Evolutionary conservation across 2,113 vertebrate species (phyloP), one percentile per base, ranked within the genome.

Genomic region (Poecile atricapillus): DNA sequence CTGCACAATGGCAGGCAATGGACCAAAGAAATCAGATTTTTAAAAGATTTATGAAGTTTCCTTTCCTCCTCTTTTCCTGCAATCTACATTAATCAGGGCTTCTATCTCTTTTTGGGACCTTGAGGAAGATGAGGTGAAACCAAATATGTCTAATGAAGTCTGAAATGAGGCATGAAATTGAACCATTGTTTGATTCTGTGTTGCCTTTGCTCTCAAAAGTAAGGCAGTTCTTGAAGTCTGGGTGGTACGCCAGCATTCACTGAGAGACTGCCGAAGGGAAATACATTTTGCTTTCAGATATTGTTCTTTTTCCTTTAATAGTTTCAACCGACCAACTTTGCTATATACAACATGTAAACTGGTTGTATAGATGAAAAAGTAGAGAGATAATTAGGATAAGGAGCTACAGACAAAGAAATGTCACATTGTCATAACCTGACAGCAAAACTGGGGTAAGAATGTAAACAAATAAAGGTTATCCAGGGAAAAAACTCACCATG

Each of bases 141-240:
- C 50, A 89, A 90, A 68, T 86, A 92, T 62, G 44, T 88, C 86
- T 94, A 95, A 87, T 11, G 49, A 89, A 53, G 62, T 91, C 90
- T 90, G 95, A 96, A 97, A 96, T 73, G 85, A 96, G 91, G 83
- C 85, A 86, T 92, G 83, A 96, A 96, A 96, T 91, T 19, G 80
- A 87, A 78, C 49, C 74, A 92, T 95, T 97, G 91, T 95, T 85
- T 95, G 65, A 93, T 67, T 92, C 70, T 65, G 30, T 70, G 77
- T 80, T 93, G 75, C 62, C 68, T 90, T 88, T 73, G 77, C 91
- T 94, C 93, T 94, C 87, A 59, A 83, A 90, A 94, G 76, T 44
- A 84, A 71, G 73, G 60, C 71, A 35, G 56, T 19, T 49, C 82
- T 62, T 81, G 56, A 94, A 96, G 78, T 62, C 82, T 84, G 87